These are phyloP conservation scores for Oedothorax gibbosus DNA, from an alignment of 1,140 invertebrate species.

Conservation along the genomic window DNA sequence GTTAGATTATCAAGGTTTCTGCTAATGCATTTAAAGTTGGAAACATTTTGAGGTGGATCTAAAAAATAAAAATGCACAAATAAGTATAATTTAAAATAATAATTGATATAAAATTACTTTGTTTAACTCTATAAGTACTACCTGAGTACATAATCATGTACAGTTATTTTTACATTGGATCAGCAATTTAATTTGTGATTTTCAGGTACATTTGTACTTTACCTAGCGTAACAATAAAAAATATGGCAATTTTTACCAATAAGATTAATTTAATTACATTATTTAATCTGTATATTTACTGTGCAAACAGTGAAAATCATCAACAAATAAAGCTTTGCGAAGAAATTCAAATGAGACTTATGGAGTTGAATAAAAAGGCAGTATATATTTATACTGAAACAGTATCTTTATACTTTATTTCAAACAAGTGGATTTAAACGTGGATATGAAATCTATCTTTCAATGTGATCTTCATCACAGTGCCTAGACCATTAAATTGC, in stretches of 20 bases:
- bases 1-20: conserved; percentile 76
- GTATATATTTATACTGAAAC: too few relatives aligned
- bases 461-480: too few relatives aligned
- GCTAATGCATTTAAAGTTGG: conserved; percentile 76
- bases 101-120: neutral
- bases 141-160: neutral
- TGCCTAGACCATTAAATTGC: too few relatives aligned
- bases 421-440: too few relatives aligned
- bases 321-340: too few relatives aligned
- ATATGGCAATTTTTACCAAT: neutral
- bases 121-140: neutral
- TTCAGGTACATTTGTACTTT: neutral
- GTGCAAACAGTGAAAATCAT: too few relatives aligned
- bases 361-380: too few relatives aligned
- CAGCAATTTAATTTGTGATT: neutral
- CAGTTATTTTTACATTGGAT: neutral
- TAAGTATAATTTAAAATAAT: neutral
- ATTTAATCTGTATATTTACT: too few relatives aligned
- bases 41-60: conserved; percentile 33
- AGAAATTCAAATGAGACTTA: too few relatives aligned
- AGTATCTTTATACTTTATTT: too few relatives aligned
- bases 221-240: neutral
- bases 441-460: too few relatives aligned
- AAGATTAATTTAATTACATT: too few relatives aligned
- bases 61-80: conserved; percentile 15